Base-by-base conservation (phyloP, 2,888 invertebrate species). In the Acanthococcus lagerstroemiae region DNA sequence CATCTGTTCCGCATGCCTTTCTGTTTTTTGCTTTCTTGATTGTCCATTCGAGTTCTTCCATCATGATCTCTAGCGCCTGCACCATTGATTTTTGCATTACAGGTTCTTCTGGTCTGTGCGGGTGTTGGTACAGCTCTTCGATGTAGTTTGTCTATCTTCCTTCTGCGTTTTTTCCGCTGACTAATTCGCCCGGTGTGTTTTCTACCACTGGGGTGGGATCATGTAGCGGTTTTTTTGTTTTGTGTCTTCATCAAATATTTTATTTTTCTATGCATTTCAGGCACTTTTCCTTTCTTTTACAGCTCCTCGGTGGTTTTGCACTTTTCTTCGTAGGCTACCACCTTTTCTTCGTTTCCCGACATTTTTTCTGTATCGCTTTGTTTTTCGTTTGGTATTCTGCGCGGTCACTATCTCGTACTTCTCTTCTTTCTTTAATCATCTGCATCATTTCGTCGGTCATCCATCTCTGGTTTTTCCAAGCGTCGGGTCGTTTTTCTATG, bases 21-120 rank as follows among this genome's bases (percentile, higher is more conserved):
- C 37, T 26, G 21, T 57, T 57, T 57, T 19, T 57, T 6, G 57
- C 57, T 57, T 22, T 57, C 37, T n/a, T 37, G 12, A 57, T 30
- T 5, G 57, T 44, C 15, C 19, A 30, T 30, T 30, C 37, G 12
- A 57, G 57, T 19, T 57, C 57, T 19, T 50, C 50, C 21, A 57
- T 57, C 6, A 17, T 19, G 22, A 37, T 57, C 7, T 30, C 30
- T 57, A 22, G 57, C 37, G 57, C 30, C 17, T 30, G 4, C 24
- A 22, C 50, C 4, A 4, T 19, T 21, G 4, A 22, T 17, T 19
- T 21, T 50, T 19, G 9, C 4, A 17, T n/a, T 50, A 4, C 17
- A 19, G 50, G 50, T 7, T 50, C 50, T 50, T 50, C 21, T 7
- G 50, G 21, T 50, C 50, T 50, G 4, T 4, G 4, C 4, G 12